Conservation (phyloP, 1,140 invertebrate species). For the Condylostylus longicornis region DNA sequence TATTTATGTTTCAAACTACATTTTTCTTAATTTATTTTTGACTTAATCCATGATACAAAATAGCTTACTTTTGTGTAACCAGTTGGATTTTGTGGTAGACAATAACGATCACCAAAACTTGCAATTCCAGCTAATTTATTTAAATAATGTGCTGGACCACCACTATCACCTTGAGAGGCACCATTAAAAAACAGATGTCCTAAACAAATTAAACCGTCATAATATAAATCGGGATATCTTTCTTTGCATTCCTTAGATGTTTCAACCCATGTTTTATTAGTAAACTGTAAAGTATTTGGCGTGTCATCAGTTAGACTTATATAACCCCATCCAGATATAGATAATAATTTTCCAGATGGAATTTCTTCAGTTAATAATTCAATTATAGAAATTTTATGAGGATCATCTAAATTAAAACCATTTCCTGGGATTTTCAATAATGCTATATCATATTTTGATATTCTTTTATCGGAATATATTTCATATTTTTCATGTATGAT, state of each 20-base stretch:
- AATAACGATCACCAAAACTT: slow-evolving; percentile 17
- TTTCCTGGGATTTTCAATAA: slow-evolving; percentile 31
- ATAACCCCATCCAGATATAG: slow-evolving; percentile 20
- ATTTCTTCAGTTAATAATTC: slow-evolving; percentile 13
- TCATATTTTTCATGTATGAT: slow-evolving; percentile 29
- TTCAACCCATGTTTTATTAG: slow-evolving; percentile 11
- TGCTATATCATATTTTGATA: too few species aligned
- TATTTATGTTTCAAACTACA: too few species aligned
- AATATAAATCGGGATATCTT: slow-evolving; percentile 7
- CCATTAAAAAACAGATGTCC: slow-evolving; percentile 8
- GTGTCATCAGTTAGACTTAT: slow-evolving; percentile 7
- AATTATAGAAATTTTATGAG: slow-evolving; percentile 22
- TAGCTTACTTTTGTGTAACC: slow-evolving; percentile 36
- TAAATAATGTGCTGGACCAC: slow-evolving; percentile 21
- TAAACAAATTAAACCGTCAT: slow-evolving; percentile 19
- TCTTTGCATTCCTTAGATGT: slow-evolving; percentile 13
- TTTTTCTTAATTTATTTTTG: slow-evolving; percentile 11
- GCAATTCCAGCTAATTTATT: slow-evolving; percentile 22
- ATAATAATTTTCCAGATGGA: slow-evolving; percentile 10
- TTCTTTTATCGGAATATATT: slow-evolving; percentile 23
- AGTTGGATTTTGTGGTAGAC: slow-evolving; percentile 31
- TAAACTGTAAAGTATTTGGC: slow-evolving; percentile 13
- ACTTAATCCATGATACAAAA: slow-evolving; percentile 34
- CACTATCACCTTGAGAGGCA: slow-evolving; percentile 21
- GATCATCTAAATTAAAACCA: slow-evolving; percentile 23